Evolutionary conservation across 2,797 vertebrate species (phyloP), one percentile per base, ranked within the genome.

Genomic region (Periophthalmus magnuspinnatus): DNA sequence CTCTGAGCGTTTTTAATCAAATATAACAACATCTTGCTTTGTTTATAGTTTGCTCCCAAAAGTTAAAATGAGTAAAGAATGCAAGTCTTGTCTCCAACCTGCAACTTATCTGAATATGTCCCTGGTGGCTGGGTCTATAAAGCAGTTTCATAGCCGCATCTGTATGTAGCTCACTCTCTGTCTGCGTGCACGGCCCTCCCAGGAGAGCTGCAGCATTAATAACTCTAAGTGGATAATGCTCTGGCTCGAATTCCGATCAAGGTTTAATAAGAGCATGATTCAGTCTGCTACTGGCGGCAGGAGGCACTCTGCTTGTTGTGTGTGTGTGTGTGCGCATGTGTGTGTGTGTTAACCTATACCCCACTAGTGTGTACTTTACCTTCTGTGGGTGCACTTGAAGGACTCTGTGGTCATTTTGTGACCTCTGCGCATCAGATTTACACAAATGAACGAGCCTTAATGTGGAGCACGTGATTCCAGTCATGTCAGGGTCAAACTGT

Each of bases 151-250:
- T 82, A 47, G 58, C 66, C 65, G 77, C 80, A 83, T 85, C 70
- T 83, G 79, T 83, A 82, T 85, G 77, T 77, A 68, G 7, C 10
- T 76, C 67, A 56, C 47, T 73, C 63, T 50, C 75, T 71, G 34
- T 21, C 75, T 79, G 81, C 72, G 79, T 77, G 76, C 71, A 65
- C 78, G 79, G 76, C 79, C 83, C 86, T 90, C 88, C 85, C 85
- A 55, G 62, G 90, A 89, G 87, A 91, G 79, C 83, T 81, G 89
- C 86, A 89, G 89, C 93, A 94, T 95, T 95, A 95, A 94, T 93
- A 93, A 93, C 92, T 93, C 83, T 93, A 94, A 93, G 90, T 83
- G 45, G 91, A 93, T 93, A 94, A 94, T 94, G 91, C 90, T 90
- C 79, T 61, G 81, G 89, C 90, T 92, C 54, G 88, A 88, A 91